phyloP scores from a whole-genome alignment of 2,113 vertebrate species.

The Vulpes lagopus region DNA sequence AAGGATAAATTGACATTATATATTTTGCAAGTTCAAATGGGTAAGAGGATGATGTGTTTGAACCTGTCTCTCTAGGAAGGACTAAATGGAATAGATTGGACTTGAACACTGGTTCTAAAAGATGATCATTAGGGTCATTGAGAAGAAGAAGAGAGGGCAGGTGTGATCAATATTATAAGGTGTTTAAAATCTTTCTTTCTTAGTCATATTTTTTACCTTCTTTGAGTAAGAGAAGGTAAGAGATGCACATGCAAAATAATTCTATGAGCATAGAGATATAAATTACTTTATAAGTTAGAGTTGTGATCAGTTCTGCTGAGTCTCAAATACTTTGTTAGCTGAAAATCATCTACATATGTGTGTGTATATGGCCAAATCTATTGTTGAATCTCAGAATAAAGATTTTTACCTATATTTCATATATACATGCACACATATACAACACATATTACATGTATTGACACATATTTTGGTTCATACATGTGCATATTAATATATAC shows the following conservation, averaged over 20 bases:
- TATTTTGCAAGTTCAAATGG: conserved; percentile 30
- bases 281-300: not conserved
- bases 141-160: not conserved
- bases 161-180: not conserved
- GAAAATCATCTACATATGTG: not conserved
- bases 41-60: not conserved
- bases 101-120: not conserved
- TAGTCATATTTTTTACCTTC: not conserved
- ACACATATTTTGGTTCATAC: not conserved
- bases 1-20: not conserved
- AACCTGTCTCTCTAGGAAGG: not conserved
- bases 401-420: not conserved
- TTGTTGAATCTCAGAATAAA: not conserved
- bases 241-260: not conserved
- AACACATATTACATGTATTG: not conserved
- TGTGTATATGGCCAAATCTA: not conserved
- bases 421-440: not conserved
- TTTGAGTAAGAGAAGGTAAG: not conserved
- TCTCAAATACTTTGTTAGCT: not conserved
- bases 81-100: conserved; percentile 1
- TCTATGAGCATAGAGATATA: not conserved
- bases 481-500: not conserved
- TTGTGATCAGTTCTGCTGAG: not conserved
- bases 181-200: not conserved
- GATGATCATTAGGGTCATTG: not conserved